Evolutionary conservation across 2,113 vertebrate genomes (phyloP).

Genomic region (Trochalopteron elliotii): DNA sequence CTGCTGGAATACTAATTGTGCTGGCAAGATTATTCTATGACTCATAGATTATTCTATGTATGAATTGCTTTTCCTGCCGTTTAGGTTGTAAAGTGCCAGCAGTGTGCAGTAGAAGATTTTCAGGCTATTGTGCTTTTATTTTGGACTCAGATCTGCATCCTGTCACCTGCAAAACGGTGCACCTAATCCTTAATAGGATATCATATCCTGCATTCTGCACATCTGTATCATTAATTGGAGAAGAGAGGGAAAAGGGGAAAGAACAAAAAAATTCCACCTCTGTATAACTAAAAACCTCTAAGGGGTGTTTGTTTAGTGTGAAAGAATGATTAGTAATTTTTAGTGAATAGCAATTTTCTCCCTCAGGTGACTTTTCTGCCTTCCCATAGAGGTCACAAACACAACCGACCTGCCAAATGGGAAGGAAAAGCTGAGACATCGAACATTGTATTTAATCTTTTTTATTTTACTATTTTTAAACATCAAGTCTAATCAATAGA

Average conservation of each 20-base stretch:
- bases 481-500: conserved; percentile 21
- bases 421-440: conserved; percentile 47
- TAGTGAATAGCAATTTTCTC: conserved; percentile 77
- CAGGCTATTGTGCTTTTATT: conserved; percentile 57
- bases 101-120: conserved; percentile 43
- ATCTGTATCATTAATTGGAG: conserved; percentile 62
- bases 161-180: conserved; percentile 43
- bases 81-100: conserved; percentile 1
- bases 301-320: conserved; percentile 74
- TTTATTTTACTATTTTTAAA: conserved; percentile 14
- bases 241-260: background rate
- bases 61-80: background rate
- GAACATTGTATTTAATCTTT: background rate
- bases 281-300: conserved; percentile 68
- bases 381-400: conserved; percentile 62
- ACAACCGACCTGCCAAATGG: conserved; percentile 39
- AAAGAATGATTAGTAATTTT: conserved; percentile 77
- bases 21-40: background rate
- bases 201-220: conserved; percentile 49
- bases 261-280: background rate
- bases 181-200: conserved; percentile 54
- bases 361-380: conserved; percentile 73
- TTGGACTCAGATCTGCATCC: conserved; percentile 57
- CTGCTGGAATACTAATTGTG: background rate
- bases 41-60: background rate